Conservation (phyloP, 2,113 vertebrate genomes). For the Mungos mungo region DNA sequence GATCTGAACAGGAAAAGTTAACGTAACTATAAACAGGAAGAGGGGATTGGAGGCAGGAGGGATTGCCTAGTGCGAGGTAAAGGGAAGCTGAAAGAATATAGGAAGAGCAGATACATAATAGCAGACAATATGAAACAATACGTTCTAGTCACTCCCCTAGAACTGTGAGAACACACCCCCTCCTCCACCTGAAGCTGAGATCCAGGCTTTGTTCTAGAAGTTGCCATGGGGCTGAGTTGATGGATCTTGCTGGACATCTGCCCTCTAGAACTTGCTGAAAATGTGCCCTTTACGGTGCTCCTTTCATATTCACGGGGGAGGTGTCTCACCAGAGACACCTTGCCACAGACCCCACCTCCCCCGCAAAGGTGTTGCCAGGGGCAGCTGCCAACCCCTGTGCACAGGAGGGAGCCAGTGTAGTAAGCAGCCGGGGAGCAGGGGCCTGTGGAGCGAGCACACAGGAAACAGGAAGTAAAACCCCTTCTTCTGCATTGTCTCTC, state of each 20-base stretch:
- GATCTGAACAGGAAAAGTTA: conserved; percentile 38
- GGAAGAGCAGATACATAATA: background rate
- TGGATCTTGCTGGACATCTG: background rate
- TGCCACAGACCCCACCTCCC: background rate
- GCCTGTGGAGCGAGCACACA: background rate
- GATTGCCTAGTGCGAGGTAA: background rate
- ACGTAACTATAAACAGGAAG: background rate
- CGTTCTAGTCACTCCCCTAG: background rate
- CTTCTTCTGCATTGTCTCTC: background rate
- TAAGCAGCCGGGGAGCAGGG: background rate
- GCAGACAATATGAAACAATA: background rate
- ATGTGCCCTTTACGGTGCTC: background rate
- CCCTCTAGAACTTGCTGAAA: conserved; percentile 1
- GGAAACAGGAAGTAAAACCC: conserved; percentile 48
- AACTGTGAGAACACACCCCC: background rate
- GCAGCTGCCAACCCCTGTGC: background rate
- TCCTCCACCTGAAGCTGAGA: background rate
- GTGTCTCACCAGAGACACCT: background rate
- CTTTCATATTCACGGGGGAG: background rate
- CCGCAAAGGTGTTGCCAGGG: background rate
- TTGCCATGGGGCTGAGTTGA: background rate
- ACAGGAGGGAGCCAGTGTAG: background rate
- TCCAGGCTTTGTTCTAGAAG: conserved; percentile 19
- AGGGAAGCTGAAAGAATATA: background rate
- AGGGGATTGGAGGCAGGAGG: background rate